Evolutionary conservation across 2,113 vertebrate genomes (phyloP).

Genomic region (Aleadryas rufinucha): DNA sequence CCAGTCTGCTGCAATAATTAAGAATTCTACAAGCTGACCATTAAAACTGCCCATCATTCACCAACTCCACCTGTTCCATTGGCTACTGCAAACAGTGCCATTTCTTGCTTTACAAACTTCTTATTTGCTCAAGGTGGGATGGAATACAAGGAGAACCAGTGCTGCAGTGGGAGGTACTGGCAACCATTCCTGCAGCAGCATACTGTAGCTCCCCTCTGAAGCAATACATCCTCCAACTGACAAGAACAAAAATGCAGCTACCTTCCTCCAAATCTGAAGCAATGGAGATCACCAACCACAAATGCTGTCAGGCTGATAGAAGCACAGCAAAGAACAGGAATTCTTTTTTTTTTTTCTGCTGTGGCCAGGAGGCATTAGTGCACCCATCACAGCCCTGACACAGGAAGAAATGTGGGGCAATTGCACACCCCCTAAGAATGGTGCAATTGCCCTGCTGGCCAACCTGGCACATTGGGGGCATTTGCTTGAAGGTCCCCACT

Average conservation of each 20-base stretch:
- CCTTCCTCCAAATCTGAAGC: neutral
- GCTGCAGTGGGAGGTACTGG: neutral
- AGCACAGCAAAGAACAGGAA: neutral
- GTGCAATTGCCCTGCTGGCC: neutral
- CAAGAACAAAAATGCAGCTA: neutral
- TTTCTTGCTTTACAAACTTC: neutral
- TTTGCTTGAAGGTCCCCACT: neutral
- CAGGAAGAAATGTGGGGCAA: neutral
- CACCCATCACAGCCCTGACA: neutral
- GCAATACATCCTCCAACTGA: neutral
- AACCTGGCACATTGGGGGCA: neutral
- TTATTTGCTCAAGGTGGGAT: neutral
- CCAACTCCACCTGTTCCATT: neutral
- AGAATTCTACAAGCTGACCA: neutral
- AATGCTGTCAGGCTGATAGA: neutral
- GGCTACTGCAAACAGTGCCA: neutral
- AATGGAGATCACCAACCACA: neutral
- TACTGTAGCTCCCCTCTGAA: neutral
- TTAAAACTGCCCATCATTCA: neutral
- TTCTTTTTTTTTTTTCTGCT: neutral
- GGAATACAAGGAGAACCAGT: neutral
- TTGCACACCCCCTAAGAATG: neutral
- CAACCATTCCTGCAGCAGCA: neutral
- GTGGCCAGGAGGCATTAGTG: neutral
- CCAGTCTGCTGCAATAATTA: neutral